Base-by-base conservation (phyloP, 2,113 vertebrate genomes). In the Oreochromis tanganicae region DNA sequence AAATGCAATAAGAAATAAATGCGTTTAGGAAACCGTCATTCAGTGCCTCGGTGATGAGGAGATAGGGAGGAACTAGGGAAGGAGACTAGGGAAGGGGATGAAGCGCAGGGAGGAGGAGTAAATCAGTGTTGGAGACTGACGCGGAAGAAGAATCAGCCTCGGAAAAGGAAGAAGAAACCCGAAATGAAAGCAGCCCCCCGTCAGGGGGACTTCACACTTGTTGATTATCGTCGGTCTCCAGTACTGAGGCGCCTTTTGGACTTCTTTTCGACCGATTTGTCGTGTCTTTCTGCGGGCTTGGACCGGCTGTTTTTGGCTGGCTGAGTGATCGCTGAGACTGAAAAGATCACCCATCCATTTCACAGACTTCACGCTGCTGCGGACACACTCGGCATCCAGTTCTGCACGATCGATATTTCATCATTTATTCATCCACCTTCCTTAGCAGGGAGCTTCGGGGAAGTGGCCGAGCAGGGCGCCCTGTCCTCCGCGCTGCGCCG, bases 111-210 rank as follows among this genome's bases (percentile, higher is more conserved):
- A 50, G 81, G 73, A 90, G 92, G 91, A 90, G 90, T 85, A 93
- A 94, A 92, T 93, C 92, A 88, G 82, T 79, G 89, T 61, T 17
- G 27, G 83, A 75, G 86, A 92, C 92, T 89, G 87, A 92, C 66
- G 90, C 91, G 92, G 94, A 95, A 93, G 94, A 71, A 87, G 92
- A 89, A 73, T 50, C 36, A 32, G 80, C 3, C 13, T 59, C 29
- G 5, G 78, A 81, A 81, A n/a, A 87, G 81, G 86, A 89, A 89
- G 87, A 73, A 86, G 73, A 84, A 81, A 24, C 41, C 32, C 46
- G 4, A 61, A 50, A 55, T 27, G 83, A 90, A 56, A 52, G 56
- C 61, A 7, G 6, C 46, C 19, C 41, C 34, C 59, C 16, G 55
- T 29, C 19, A 16, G 48, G 36, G 68, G 34, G 17, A 2, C 7